Evolutionary conservation across 2,113 vertebrate species (phyloP).

Genomic region (Sapajus apella): DNA sequence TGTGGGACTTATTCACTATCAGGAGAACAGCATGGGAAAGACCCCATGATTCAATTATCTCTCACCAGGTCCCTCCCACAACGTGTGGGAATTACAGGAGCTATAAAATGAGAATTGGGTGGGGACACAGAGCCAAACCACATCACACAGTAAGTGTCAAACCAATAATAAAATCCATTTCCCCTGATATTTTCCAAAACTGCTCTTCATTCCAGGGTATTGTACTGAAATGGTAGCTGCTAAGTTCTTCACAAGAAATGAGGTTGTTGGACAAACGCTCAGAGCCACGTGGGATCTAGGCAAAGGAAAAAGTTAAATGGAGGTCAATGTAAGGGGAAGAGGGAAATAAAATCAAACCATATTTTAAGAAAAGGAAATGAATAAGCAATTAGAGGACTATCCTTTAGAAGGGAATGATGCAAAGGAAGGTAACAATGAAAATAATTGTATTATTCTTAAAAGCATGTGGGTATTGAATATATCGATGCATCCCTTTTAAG

Average conservation of each 20-base stretch:
- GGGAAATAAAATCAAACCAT: neutral
- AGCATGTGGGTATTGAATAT: neutral
- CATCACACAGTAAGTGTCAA: neutral
- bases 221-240: rapidly evolving
- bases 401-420: neutral
- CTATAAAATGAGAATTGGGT: no score
- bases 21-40: no score
- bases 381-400: neutral
- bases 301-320: neutral
- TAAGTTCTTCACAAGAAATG: neutral
- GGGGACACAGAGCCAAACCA: no score
- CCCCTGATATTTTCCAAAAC: neutral
- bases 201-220: neutral
- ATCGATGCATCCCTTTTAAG: neutral
- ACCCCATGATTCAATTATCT: no score
- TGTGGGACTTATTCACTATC: no score
- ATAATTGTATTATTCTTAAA: neutral
- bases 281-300: neutral
- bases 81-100: no score
- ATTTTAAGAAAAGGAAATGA: neutral
- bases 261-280: neutral
- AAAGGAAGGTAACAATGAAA: neutral
- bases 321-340: neutral
- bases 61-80: no score
- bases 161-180: neutral